Evolutionary conservation across 2,888 invertebrate genomes (phyloP), one percentile per base, ranked within the genome.

Genomic region (Ormyrus rosae): DNA sequence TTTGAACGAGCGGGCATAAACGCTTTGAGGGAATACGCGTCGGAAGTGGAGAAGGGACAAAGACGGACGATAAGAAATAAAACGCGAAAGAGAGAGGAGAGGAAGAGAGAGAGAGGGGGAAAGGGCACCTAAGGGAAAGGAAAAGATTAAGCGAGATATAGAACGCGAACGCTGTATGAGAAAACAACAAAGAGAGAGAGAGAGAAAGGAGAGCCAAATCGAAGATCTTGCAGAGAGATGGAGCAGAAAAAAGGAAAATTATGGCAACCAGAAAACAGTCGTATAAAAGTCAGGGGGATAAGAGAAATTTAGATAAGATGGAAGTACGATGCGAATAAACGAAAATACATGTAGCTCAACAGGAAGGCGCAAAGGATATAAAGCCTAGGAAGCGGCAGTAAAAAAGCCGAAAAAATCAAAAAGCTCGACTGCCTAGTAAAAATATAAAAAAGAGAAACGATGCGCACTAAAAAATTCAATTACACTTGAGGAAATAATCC

Each of bases 281-380:
- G 60, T 58, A 73, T 56, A 75, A 67, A 77, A 56, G 69, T 77
- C 19, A 61, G 10, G 53, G 45, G 55, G 55, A 61, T 61, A 70
- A 56, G 70, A 34, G 56, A 70, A 56, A 77, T 77, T 77, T 64
- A 70, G 77, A 77, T 63, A 70, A 76, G 67, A 50, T 45, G 56
- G 19, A 5, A n/a, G 69, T 8, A 61, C 55, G 58, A 53, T 63
- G 13, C 56, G 74, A 58, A 73, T 56, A 73, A 48, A 56, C 61
- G 53, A 53, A 61, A 76, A 55, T 55, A 34, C 34, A 34, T 34
- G 34, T 34, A 60, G 61, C 13, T 10, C 6, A 61, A 55, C 56
- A 34, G 34, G n/a, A 45, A 34, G 6, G 51, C 8, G 72, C 34
- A 63, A 34, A 56, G 13, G 48, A 70, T 48, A 56, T 70, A 56